Percentiles rank a stretch among this genome's conserved stretches.
These are phyloP conservation scores for Acanthochromis polyacanthus DNA, from an alignment of 2,113 vertebrate species.

Conservation along the genomic window DNA sequence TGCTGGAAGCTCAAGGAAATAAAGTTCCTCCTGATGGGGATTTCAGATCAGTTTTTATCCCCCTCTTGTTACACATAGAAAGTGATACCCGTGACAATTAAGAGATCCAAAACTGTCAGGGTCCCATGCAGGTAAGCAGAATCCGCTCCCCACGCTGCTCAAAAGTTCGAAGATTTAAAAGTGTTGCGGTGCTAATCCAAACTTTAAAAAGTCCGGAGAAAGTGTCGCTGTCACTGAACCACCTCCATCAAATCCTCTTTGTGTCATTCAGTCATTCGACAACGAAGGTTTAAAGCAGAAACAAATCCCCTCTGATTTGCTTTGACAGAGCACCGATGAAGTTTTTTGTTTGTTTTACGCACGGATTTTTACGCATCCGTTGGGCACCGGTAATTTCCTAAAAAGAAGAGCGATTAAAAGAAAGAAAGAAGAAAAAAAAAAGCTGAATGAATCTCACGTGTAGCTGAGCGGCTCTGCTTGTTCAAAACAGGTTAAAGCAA, in stretches of 20 bases:
- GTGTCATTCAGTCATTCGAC: constrained; percentile 43
- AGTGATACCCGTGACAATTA: constrained; percentile 45
- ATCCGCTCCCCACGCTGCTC: constrained; percentile 38
- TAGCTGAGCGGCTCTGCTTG: constrained; percentile 9
- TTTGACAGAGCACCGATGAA: constrained; percentile 1
- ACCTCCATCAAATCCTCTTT: constrained; percentile 55
- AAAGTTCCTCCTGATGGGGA: constrained; percentile 70
- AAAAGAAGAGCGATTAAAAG: constrained; percentile 1
- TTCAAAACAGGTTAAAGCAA: constrained; percentile 19
- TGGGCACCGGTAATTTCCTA: constrained; percentile 4
- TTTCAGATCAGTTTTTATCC: constrained; percentile 48
- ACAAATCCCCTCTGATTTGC: constrained; percentile 43
- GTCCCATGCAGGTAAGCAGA: constrained; percentile 48
- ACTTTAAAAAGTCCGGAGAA: constrained; percentile 42
- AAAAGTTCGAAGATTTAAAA: constrained; percentile 40
- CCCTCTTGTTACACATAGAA: constrained; percentile 54
- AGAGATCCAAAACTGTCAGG: constrained; percentile 65
- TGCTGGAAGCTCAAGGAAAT: constrained; percentile 69
- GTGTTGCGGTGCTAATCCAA: constrained; percentile 56
- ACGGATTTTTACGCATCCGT: constrained; percentile 55
- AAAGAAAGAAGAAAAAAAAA: background rate
- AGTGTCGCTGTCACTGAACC: constrained; percentile 54
- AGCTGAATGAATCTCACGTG: constrained; percentile 18
- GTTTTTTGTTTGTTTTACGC: constrained; percentile 56
- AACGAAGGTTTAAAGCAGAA: constrained; percentile 32